Conservation (phyloP, 2,888 invertebrate species). For the Cybosia mesomella region DNA sequence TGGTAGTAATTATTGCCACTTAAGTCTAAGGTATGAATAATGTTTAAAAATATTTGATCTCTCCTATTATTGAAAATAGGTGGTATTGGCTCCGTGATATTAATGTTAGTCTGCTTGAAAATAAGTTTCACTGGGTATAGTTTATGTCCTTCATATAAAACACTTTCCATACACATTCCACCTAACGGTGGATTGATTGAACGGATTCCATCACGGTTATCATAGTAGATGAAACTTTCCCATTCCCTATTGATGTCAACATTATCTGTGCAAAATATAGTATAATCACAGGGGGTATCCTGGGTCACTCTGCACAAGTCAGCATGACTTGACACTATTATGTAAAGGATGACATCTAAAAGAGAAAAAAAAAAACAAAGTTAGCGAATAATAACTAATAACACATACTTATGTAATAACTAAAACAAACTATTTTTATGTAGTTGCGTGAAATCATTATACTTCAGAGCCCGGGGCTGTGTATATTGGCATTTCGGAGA, state of each 20-base stretch:
- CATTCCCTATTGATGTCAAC: neutral
- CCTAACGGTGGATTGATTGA: neutral
- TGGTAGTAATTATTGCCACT: constrained; percentile 50
- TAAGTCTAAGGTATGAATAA: constrained; percentile 56
- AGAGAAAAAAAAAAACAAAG: constrained; percentile 10
- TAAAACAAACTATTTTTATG: too few species aligned
- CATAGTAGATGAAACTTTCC: neutral
- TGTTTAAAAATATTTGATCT: neutral
- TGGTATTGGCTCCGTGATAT: constrained; percentile 18
- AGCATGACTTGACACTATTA: constrained; percentile 14
- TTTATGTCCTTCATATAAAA: neutral
- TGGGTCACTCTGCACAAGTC: constrained; percentile 19
- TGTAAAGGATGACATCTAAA: constrained; percentile 27
- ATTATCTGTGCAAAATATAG: constrained; percentile 20
- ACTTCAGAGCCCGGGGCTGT: too few species aligned
- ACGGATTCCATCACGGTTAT: too few species aligned
- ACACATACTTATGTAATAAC: too few species aligned
- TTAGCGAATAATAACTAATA: neutral
- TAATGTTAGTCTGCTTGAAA: constrained; percentile 4
- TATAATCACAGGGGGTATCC: constrained; percentile 16
- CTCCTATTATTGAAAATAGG: neutral
- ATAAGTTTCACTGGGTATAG: constrained; percentile 25
- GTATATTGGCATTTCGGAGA: too few species aligned
- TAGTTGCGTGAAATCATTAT: too few species aligned
- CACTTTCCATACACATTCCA: neutral